Evolutionary conservation across 2,888 invertebrate species (phyloP).

Genomic region (Xestoiulus laeticollis): DNA sequence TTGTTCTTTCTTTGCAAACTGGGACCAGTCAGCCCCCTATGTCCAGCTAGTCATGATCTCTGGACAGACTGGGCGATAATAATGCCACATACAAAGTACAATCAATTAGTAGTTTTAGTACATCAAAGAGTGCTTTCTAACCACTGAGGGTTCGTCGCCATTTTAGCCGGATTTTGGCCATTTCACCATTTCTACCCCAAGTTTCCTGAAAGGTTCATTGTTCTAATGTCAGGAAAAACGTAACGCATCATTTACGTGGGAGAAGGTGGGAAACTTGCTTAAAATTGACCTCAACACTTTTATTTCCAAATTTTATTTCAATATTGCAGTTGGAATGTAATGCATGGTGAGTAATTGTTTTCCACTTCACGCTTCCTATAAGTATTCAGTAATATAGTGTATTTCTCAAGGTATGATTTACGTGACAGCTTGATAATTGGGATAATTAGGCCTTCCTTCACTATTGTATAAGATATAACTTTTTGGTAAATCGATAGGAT

Average conservation of each 20-base stretch:
- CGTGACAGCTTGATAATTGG: not conserved
- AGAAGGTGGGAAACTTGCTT: not conserved
- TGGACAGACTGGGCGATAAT: too few species aligned
- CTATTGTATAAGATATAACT: not conserved
- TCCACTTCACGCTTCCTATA: not conserved
- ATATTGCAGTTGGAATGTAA: not conserved
- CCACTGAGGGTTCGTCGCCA: not conserved
- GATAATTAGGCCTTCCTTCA: not conserved
- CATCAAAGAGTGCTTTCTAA: too few species aligned
- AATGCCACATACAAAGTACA: too few species aligned
- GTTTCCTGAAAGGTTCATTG: conserved; percentile 2
- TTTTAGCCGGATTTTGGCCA: not conserved
- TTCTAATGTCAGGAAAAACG: not conserved
- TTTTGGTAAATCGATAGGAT: not conserved
- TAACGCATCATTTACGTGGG: not conserved
- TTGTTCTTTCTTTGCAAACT: too few species aligned
- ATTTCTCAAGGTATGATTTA: not conserved
- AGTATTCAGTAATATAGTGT: not conserved
- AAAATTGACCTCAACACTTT: not conserved
- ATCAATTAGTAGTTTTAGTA: too few species aligned
- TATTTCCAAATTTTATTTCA: not conserved
- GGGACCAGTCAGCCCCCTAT: too few species aligned
- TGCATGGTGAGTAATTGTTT: not conserved
- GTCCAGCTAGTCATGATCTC: too few species aligned
- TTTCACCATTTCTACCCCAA: not conserved